Percentiles rank a stretch among this genome's conserved stretches.
Evolutionary conservation across 2,888 invertebrate species (phyloP).

Genomic region (Cephus rjabovi): DNA sequence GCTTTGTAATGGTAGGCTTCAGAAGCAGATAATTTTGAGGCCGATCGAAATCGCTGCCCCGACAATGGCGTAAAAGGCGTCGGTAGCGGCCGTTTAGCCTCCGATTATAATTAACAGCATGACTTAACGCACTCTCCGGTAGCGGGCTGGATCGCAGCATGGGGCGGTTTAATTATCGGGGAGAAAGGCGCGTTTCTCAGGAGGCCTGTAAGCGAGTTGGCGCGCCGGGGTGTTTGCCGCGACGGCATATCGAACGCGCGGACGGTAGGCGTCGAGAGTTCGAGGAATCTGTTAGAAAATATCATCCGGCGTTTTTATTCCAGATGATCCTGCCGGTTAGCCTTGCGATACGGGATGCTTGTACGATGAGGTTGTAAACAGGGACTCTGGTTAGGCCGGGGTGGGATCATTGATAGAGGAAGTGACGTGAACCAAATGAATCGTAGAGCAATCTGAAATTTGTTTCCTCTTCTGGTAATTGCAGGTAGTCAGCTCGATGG

Average conservation of each 20-base stretch:
- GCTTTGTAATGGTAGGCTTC: too few relatives aligned
- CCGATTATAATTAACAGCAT: constrained; percentile 24
- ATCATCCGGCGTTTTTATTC: too few relatives aligned
- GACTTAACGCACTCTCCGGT: constrained; percentile 17
- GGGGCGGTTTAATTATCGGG: constrained; percentile 19
- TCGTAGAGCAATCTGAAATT: too few relatives aligned
- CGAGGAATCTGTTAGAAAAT: not conserved
- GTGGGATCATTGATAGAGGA: too few relatives aligned
- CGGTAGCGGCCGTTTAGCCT: constrained; percentile 13
- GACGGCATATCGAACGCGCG: not conserved
- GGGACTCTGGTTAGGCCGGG: too few relatives aligned
- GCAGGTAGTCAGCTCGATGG: constrained; percentile 81
- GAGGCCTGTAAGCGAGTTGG: too few relatives aligned
- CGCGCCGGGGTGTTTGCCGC: not conserved
- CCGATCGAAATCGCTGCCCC: not conserved
- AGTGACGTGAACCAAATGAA: too few relatives aligned
- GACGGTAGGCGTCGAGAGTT: not conserved
- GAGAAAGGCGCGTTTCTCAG: constrained; percentile 14
- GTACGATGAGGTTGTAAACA: too few relatives aligned
- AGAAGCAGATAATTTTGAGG: not conserved
- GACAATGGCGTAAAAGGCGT: constrained; percentile 1
- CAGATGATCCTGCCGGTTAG: too few relatives aligned
- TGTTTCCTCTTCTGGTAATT: constrained; percentile 48
- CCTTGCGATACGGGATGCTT: too few relatives aligned
- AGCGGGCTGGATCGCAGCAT: constrained; percentile 18